Conservation (phyloP, 2,888 invertebrate genomes). For the Oeneis ivallda region DNA sequence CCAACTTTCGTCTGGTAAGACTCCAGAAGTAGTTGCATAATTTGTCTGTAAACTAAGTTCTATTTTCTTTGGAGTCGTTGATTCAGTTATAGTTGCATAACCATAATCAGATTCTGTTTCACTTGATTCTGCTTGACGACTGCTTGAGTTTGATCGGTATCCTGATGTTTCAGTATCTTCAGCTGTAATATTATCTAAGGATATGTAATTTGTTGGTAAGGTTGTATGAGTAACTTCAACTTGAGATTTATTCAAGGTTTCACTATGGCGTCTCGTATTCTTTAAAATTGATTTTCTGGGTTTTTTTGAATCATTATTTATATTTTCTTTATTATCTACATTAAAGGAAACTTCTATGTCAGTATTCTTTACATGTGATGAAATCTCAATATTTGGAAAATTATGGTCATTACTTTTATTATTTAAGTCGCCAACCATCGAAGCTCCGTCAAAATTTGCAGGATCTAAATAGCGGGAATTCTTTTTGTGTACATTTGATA, state of each 20-base stretch:
- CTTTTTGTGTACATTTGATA: constrained; percentile 31
- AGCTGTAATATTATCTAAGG: constrained; percentile 50
- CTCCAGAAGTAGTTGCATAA: constrained; percentile 68
- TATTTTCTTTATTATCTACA: constrained; percentile 41
- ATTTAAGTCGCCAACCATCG: constrained; percentile 9
- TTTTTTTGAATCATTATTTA: constrained; percentile 43
- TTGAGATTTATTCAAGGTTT: constrained; percentile 44
- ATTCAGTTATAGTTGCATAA: constrained; percentile 83
- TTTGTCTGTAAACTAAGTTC: constrained; percentile 65
- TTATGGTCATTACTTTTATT: background rate
- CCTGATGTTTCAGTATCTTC: constrained; percentile 80
- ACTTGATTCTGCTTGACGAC: constrained; percentile 69
- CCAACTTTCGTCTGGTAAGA: constrained; percentile 79
- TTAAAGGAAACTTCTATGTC: constrained; percentile 19
- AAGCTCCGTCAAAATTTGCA: constrained; percentile 11
- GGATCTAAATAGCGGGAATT: constrained; percentile 11
- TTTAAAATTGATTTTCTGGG: constrained; percentile 71
- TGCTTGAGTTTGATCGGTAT: constrained; percentile 76
- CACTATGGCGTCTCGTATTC: constrained; percentile 54
- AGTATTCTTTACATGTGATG: constrained; percentile 1
- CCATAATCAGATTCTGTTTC: constrained; percentile 83
- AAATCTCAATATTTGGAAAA: constrained; percentile 5
- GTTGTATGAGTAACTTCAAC: constrained; percentile 34
- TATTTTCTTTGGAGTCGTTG: constrained; percentile 82
- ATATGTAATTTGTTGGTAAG: constrained; percentile 33